Percentiles rank a stretch among this genome's conserved stretches.
Evolutionary conservation across 2,888 invertebrate genomes (phyloP).

Genomic region (Zygaena filipendulae): DNA sequence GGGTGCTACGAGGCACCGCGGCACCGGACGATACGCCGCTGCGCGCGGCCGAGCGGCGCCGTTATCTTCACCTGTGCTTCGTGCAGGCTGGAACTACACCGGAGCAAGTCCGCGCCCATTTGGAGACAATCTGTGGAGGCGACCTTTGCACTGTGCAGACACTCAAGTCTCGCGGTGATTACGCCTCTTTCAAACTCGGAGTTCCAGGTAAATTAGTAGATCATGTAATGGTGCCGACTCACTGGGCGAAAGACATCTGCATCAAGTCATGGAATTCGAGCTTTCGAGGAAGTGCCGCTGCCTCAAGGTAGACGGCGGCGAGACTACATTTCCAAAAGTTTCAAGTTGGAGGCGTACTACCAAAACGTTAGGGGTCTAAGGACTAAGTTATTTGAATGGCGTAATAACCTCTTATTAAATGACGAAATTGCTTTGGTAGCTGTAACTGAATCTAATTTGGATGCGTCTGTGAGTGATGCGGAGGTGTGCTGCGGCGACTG

Average conservation of each 20-base stretch:
- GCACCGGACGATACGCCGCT: no score
- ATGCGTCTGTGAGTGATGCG: no score
- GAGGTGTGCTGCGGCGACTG: no score
- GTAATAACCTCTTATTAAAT: no score
- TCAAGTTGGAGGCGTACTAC: conserved; percentile 14
- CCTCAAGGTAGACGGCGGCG: no score
- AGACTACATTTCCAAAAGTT: conserved; percentile 5
- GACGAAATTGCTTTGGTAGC: no score
- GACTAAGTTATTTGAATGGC: no score
- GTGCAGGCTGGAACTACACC: conserved; percentile 8
- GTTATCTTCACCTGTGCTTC: no score
- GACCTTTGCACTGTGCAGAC: conserved; percentile 8
- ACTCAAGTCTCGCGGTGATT: conserved; percentile 8
- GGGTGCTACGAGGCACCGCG: no score
- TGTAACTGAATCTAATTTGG: no score
- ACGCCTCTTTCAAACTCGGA: conserved; percentile 10
- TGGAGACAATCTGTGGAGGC: conserved; percentile 3
- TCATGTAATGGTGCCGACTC: conserved; percentile 1
- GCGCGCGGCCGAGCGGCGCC: no score
- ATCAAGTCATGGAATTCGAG: conserved; percentile 8
- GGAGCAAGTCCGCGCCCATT: conserved; percentile 7
- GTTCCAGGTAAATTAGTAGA: conserved; percentile 5
- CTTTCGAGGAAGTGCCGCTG: conserved; percentile 5
- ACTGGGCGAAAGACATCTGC: conserved; percentile 9
- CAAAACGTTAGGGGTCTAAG: no score